Conservation (phyloP, 2,113 vertebrate species). For the Ceratotherium simum region DNA sequence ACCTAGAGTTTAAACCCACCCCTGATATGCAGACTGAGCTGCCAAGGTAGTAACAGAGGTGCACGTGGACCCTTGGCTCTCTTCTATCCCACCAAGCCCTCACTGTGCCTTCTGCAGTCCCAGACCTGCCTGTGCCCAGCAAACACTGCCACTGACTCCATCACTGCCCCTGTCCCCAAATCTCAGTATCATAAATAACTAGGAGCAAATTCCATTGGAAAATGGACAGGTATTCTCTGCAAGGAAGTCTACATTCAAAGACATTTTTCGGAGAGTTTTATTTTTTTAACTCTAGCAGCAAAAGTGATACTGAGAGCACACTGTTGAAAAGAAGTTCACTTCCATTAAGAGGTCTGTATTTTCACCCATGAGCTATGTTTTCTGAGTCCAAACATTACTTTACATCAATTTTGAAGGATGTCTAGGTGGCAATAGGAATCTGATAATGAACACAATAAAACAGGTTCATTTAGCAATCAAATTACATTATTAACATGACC, state of each 20-base stretch:
- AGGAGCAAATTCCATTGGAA: not conserved
- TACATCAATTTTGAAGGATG: constrained; percentile 56
- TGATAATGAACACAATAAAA: constrained; percentile 68
- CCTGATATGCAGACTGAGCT: not conserved
- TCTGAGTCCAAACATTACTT: constrained; percentile 47
- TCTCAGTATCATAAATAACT: not conserved
- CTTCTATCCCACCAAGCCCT: not conserved
- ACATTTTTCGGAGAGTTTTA: not conserved
- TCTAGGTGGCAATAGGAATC: constrained; percentile 64
- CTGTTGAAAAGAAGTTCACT: constrained; percentile 31
- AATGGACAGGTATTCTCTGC: not conserved
- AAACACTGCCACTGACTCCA: not conserved
- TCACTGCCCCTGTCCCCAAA: accelerated
- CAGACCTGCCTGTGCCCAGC: not conserved
- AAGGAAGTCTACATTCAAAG: not conserved
- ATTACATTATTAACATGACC: constrained; percentile 73
- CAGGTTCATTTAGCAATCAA: constrained; percentile 71
- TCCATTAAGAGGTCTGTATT: not conserved
- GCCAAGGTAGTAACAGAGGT: not conserved
- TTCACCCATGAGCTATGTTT: constrained; percentile 13
- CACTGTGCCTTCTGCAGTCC: not conserved
- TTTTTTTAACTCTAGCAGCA: not conserved
- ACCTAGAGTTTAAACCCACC: not conserved
- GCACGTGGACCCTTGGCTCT: no score
- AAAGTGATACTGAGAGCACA: not conserved